These are phyloP conservation scores for Cyclopterus lumpus DNA, from an alignment of 2,797 vertebrate genomes.

Conservation along the genomic window DNA sequence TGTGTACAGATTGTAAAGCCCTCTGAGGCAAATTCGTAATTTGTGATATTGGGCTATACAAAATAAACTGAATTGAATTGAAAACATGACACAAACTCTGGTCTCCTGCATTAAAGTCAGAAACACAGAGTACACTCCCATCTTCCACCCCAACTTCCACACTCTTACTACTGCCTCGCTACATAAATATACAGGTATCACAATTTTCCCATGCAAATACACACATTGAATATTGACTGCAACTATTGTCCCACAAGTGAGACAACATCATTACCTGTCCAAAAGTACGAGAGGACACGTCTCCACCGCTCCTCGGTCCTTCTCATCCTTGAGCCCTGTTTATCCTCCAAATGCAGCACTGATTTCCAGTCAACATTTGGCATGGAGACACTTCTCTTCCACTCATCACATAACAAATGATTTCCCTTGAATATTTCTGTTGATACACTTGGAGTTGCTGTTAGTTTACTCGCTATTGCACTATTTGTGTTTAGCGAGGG, in stretches of 20 bases:
- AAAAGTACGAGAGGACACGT: neutral
- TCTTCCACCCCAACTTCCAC: neutral
- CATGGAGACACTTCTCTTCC: neutral
- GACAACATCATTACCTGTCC: neutral
- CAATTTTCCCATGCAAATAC: neutral
- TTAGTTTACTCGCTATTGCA: neutral
- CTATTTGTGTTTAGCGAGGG: neutral
- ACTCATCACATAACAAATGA: neutral
- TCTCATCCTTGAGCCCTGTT: neutral
- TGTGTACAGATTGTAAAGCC: too few species aligned
- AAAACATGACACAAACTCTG: neutral
- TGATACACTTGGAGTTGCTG: neutral
- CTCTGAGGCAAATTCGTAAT: too few species aligned
- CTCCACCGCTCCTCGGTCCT: neutral
- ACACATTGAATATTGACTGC: neutral
- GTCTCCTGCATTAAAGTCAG: neutral
- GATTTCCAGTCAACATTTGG: conserved; percentile 2
- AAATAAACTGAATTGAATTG: too few species aligned
- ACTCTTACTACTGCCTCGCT: too few species aligned
- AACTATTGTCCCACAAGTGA: neutral
- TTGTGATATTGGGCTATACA: too few species aligned
- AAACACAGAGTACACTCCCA: neutral
- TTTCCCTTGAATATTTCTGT: neutral
- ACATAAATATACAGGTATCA: too few species aligned
- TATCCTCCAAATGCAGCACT: neutral